Evolutionary conservation across 2,888 invertebrate species (phyloP).

Genomic region (Palloptera scutellata): DNA sequence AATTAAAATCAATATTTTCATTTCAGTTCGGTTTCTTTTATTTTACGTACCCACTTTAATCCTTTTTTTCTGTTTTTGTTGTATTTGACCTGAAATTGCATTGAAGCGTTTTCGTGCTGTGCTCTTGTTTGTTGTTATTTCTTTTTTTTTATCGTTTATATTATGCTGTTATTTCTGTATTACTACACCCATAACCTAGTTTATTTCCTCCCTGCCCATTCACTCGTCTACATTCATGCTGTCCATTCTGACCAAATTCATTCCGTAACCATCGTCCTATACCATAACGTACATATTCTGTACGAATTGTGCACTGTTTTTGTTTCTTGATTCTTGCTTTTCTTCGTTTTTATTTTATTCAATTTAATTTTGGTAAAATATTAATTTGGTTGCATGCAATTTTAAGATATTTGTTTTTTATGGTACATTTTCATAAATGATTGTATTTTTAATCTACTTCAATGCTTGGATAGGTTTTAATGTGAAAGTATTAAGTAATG

Average conservation of each 20-base stretch:
- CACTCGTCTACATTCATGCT: background rate
- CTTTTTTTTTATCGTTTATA: slow-evolving; percentile 14
- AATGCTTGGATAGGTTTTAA: background rate
- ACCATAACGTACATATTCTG: no score
- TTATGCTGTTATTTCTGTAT: slow-evolving; percentile 13
- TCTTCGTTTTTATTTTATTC: background rate
- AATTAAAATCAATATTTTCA: slow-evolving; percentile 1
- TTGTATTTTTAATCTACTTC: background rate
- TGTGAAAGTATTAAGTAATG: background rate
- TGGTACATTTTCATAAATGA: background rate
- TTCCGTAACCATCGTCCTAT: no score
- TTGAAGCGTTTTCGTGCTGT: slow-evolving; percentile 18
- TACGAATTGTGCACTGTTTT: background rate
- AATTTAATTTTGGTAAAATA: background rate
- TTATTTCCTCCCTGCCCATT: background rate
- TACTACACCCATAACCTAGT: background rate
- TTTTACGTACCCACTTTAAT: background rate
- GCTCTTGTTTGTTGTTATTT: slow-evolving; percentile 14
- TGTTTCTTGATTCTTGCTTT: background rate
- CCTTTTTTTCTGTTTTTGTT: slow-evolving; percentile 2
- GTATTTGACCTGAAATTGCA: slow-evolving; percentile 10
- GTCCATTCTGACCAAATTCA: no score
- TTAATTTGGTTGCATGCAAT: background rate
- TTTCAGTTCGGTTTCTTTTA: background rate
- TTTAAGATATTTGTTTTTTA: background rate